A percentile compares a stretch with the other conserved stretches of the same genome.
Evolutionary conservation across 2,888 invertebrate genomes (phyloP).

Genomic region (Neoitamus cyanurus): DNA sequence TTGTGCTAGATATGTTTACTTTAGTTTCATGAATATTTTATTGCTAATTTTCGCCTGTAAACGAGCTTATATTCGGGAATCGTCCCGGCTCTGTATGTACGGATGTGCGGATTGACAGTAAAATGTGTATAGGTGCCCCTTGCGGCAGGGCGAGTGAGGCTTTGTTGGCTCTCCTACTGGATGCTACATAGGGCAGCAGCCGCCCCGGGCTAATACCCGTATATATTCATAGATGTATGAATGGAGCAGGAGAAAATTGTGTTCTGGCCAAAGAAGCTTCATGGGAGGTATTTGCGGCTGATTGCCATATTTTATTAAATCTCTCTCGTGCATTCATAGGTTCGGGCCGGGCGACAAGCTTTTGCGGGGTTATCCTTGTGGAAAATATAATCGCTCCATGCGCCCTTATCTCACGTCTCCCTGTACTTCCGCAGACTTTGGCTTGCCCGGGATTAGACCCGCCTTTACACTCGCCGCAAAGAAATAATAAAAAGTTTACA

Average conservation of each 20-base stretch:
- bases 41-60: constrained; percentile 44
- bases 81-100: not conserved
- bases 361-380: not conserved
- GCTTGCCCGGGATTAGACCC: not conserved
- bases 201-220: not conserved
- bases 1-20: constrained; percentile 45
- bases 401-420: constrained; percentile 8
- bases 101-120: constrained; percentile 41
- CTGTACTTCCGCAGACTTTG: not conserved
- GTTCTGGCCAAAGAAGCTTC: constrained; percentile 29
- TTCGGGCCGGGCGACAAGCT: not conserved
- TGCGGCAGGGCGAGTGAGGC: constrained; percentile 9
- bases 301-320: constrained; percentile 43
- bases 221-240: constrained; percentile 45
- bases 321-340: not conserved
- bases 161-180: not conserved
- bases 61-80: constrained; percentile 40
- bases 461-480: constrained; percentile 8
- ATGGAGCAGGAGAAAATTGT: constrained; percentile 26
- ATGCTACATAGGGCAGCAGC: constrained; percentile 5
- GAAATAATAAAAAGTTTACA: constrained; percentile 40
- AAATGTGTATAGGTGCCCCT: constrained; percentile 40
- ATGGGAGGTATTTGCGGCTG: constrained; percentile 34
- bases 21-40: constrained; percentile 46
- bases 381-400: not conserved